A percentile compares a stretch with the other conserved stretches of the same genome.
These are phyloP conservation scores for Stomatorhinus ivindoensis DNA, from an alignment of 2,113 vertebrate species.

Conservation along the genomic window DNA sequence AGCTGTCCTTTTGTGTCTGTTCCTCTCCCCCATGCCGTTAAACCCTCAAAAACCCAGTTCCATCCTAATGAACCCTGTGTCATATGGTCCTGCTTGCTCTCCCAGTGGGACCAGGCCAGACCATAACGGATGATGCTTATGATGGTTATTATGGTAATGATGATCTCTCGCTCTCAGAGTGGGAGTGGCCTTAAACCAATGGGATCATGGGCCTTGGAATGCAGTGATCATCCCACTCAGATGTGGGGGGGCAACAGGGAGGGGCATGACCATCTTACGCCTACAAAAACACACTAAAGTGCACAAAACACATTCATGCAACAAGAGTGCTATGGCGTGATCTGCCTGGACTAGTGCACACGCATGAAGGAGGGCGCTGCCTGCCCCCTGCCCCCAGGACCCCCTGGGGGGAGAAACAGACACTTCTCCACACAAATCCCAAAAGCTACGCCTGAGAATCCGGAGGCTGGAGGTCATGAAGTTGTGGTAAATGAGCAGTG, in stretches of 20 bases:
- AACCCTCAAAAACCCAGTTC: neutral
- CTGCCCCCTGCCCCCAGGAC: conserved; percentile 41
- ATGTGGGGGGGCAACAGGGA: neutral
- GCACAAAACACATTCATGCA: neutral
- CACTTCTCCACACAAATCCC: conserved; percentile 35
- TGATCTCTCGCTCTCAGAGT: neutral
- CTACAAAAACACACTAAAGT: neutral
- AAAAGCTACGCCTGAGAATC: conserved; percentile 34
- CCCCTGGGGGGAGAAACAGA: conserved; percentile 49
- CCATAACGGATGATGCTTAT: neutral
- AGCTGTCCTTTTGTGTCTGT: neutral
- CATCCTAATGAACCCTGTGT: neutral
- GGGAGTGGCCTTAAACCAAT: neutral
- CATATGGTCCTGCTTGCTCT: neutral
- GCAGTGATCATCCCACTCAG: neutral
- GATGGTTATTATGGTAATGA: neutral
- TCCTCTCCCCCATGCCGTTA: neutral
- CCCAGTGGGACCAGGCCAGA: neutral
- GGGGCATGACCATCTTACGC: neutral
- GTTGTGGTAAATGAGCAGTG: conserved; percentile 43
- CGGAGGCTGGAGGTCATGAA: conserved; percentile 43
- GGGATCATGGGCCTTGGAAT: neutral
- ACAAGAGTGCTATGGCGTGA: conserved; percentile 6
- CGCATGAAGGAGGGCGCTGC: conserved; percentile 42
- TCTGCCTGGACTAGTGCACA: conserved; percentile 34